A percentile compares a stretch with the other conserved stretches of the same genome.
Conservation (phyloP, 2,797 vertebrate species). For the Darevskia mixta region DNA sequence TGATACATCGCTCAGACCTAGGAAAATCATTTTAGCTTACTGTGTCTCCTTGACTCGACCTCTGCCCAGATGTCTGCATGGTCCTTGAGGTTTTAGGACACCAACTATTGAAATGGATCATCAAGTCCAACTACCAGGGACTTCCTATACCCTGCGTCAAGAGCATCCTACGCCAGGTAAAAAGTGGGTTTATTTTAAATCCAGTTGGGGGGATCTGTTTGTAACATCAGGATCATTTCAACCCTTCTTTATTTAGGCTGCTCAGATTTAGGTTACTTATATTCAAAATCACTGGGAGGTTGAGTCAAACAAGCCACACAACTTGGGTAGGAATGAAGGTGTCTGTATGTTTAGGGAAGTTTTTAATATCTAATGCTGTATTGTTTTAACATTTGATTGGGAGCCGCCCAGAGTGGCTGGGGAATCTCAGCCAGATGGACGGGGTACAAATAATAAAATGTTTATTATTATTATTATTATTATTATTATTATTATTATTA, state of each 20-base stretch:
- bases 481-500: no score
- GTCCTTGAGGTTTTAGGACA: constrained; percentile 98
- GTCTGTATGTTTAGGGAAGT: not conserved
- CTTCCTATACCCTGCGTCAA: constrained; percentile 94
- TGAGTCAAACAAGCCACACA: not conserved
- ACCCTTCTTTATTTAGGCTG: not conserved
- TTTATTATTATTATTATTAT: no score
- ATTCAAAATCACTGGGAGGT: not conserved
- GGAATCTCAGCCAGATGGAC: no score
- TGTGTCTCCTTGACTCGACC: constrained; percentile 80
- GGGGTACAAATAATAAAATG: no score
- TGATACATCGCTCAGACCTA: not conserved
- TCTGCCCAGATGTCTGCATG: constrained; percentile 92
- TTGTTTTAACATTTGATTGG: no score
- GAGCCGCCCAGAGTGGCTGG: no score
- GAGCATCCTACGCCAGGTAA: constrained; percentile 94
- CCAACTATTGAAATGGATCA: constrained; percentile 98
- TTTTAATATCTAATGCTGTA: no score
- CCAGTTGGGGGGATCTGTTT: not conserved
- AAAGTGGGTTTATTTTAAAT: not conserved
- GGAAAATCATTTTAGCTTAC: not conserved
- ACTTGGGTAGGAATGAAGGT: not conserved
- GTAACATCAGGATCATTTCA: not conserved
- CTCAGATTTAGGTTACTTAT: not conserved
- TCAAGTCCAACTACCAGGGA: constrained; percentile 99